A percentile compares a stretch with the other conserved stretches of the same genome.
These are phyloP conservation scores for Potamarius usumacintae DNA, from an alignment of 2,113 vertebrate genomes.

Conservation along the genomic window DNA sequence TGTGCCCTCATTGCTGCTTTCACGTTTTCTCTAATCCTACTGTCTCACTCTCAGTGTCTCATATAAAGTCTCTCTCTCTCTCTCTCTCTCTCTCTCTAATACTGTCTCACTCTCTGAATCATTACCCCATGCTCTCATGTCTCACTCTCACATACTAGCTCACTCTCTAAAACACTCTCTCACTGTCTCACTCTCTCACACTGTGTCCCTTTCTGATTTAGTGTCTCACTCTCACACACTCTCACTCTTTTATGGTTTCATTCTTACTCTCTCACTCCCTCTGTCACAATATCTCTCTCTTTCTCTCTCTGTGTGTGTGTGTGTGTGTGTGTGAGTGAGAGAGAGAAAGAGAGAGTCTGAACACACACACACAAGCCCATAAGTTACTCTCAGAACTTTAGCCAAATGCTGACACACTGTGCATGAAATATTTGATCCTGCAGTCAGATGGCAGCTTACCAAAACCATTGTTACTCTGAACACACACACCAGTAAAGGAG, in stretches of 20 bases:
- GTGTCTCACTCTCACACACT: background rate
- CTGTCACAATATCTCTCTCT: background rate
- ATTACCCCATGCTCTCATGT: too few relatives aligned
- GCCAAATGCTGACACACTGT: background rate
- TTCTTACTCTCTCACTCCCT: background rate
- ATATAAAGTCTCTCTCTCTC: background rate
- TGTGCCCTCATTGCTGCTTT: background rate
- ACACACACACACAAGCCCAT: background rate
- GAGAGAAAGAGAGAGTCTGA: background rate
- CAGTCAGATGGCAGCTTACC: constrained; percentile 30
- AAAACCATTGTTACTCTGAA: background rate
- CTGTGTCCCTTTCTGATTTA: background rate
- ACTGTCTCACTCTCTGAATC: background rate
- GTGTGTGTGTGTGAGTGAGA: background rate
- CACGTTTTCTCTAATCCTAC: background rate
- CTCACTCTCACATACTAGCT: background rate
- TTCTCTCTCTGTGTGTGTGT: background rate
- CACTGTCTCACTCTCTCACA: background rate
- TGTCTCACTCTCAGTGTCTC: background rate
- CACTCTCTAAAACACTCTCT: background rate
- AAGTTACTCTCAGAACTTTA: background rate
- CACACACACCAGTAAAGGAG: constrained; percentile 12
- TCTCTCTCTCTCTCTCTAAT: background rate
- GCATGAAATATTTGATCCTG: constrained; percentile 30
- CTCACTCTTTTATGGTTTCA: background rate